Evolutionary conservation across 2,888 invertebrate species (phyloP).

Genomic region (Coenonympha arcania): DNA sequence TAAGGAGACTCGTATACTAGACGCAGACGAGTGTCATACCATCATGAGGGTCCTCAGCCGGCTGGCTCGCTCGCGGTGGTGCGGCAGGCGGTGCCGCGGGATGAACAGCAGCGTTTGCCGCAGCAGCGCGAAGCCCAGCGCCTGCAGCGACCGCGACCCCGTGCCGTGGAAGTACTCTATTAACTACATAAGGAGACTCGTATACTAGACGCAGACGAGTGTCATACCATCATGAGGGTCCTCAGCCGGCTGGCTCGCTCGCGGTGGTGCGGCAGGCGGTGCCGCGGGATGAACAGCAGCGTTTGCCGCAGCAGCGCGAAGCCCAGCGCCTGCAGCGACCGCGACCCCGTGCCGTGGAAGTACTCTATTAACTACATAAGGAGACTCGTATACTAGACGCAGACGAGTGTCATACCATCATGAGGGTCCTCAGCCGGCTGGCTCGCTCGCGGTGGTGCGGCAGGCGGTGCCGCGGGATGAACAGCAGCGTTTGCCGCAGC

Average conservation of each 20-base stretch:
- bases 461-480: background rate
- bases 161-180: no score
- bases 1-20: no score
- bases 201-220: no score
- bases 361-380: no score
- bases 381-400: no score
- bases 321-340: slow-evolving; percentile 41
- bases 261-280: background rate
- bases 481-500: slow-evolving; percentile 3
- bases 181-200: no score
- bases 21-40: no score
- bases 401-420: background rate
- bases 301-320: slow-evolving; percentile 4
- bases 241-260: background rate
- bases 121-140: slow-evolving; percentile 5
- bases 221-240: no score
- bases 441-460: background rate
- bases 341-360: no score
- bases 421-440: background rate
- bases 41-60: background rate
- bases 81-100: background rate
- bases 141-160: background rate
- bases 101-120: slow-evolving; percentile 5
- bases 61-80: background rate
- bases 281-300: slow-evolving; percentile 3